phyloP scores from a whole-genome alignment of 2,888 invertebrate species.

The Sipha maydis region DNA sequence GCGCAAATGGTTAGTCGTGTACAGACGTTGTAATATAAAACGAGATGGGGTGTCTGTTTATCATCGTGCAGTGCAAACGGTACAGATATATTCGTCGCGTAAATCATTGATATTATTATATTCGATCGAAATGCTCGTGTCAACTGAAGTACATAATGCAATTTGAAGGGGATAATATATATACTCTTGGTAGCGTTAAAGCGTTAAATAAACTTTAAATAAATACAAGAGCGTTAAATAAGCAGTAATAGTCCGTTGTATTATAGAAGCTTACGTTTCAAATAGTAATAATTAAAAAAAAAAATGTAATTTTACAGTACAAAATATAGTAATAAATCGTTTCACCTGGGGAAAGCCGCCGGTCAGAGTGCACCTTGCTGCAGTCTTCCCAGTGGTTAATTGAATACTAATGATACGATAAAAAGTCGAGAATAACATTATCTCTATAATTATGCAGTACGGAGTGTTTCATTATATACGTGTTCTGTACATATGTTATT shows the following conservation, averaged over 20 bases:
- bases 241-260: no score
- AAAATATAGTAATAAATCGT: conserved; percentile 25
- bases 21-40: no score
- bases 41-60: no score
- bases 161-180: no score
- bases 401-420: conserved; percentile 31
- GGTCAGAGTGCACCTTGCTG: not conserved
- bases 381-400: not conserved
- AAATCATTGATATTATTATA: no score
- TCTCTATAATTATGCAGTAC: conserved; percentile 29
- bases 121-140: no score
- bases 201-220: no score
- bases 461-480: not conserved
- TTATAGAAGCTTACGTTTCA: not conserved
- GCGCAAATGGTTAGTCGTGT: no score
- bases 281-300: not conserved
- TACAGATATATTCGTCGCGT: not conserved
- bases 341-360: not conserved
- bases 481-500: conserved; percentile 13
- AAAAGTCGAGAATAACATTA: not conserved
- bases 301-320: not conserved
- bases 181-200: no score
- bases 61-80: no score
- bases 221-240: no score
- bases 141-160: no score